Evolutionary conservation across 2,888 invertebrate genomes (phyloP).

Genomic region (Drosophila neotestacea): DNA sequence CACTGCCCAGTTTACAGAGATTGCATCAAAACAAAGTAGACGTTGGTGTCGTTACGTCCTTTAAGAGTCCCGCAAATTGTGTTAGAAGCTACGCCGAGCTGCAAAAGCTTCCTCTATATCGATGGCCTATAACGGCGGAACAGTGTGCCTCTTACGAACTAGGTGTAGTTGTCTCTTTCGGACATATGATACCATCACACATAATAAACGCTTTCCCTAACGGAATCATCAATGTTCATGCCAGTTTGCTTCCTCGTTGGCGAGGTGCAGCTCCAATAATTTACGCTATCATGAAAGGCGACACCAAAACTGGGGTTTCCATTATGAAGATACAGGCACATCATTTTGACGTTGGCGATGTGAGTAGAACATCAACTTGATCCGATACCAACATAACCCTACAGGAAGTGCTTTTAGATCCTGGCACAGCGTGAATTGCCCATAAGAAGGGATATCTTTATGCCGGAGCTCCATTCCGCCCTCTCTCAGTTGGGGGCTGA

Average conservation of each 20-base stretch:
- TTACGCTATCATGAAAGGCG: slow-evolving; percentile 93
- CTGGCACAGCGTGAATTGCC: slow-evolving; percentile 87
- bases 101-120: slow-evolving; percentile 87
- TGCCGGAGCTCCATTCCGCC: slow-evolving; percentile 88
- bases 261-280: slow-evolving; percentile 97
- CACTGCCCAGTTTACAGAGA: slow-evolving; percentile 89
- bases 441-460: slow-evolving; percentile 87
- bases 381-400: slow-evolving; percentile 1
- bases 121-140: slow-evolving; percentile 88
- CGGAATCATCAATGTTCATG: slow-evolving; percentile 97
- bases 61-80: slow-evolving; percentile 87
- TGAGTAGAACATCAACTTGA: slow-evolving; percentile 69
- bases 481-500: slow-evolving; percentile 90
- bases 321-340: slow-evolving; percentile 94
- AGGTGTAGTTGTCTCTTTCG: slow-evolving; percentile 97
- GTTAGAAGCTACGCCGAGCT: slow-evolving; percentile 89
- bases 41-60: slow-evolving; percentile 91
- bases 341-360: slow-evolving; percentile 92
- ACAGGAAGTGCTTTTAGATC: slow-evolving; percentile 63
- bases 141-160: slow-evolving; percentile 88
- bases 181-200: slow-evolving; percentile 92
- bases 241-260: slow-evolving; percentile 96
- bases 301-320: slow-evolving; percentile 92
- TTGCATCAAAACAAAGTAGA: slow-evolving; percentile 83
- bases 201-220: slow-evolving; percentile 93